Conservation (phyloP, 2,797 vertebrate species). For the Uromys caudimaculatus region DNA sequence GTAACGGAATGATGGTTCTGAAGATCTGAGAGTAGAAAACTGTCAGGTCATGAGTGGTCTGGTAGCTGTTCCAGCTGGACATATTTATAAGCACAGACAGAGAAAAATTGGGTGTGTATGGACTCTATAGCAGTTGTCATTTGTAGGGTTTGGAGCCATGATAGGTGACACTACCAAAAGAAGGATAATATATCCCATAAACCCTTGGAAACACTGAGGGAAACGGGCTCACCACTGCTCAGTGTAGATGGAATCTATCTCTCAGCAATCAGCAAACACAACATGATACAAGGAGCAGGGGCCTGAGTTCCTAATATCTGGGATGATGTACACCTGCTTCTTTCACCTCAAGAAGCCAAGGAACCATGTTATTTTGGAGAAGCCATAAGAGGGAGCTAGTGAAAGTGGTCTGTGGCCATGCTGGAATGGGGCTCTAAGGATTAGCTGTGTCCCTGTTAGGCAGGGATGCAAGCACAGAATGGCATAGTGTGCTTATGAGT, state of each 20-base stretch:
- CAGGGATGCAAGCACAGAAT: neutral
- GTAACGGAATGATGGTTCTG: neutral
- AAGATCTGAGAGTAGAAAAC: neutral
- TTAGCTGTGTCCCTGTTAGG: neutral
- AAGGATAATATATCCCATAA: neutral
- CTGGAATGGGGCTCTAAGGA: rapidly evolving
- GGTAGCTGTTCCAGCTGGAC: neutral
- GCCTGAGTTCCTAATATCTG: neutral
- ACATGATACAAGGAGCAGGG: neutral
- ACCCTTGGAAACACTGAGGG: neutral
- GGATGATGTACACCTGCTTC: neutral
- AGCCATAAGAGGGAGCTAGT: neutral
- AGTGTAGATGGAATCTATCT: neutral
- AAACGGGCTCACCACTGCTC: neutral
- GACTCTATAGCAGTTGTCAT: neutral
- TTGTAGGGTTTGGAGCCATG: neutral
- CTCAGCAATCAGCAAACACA: neutral
- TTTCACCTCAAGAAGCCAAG: neutral
- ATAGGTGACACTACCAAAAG: neutral
- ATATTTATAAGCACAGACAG: neutral
- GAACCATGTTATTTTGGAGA: neutral
- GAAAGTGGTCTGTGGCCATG: neutral
- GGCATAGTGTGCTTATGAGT: neutral
- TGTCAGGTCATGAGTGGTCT: neutral
- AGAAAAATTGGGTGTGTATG: neutral